Conservation (phyloP, 2,113 vertebrate species). For the Sigmodon hispidus region DNA sequence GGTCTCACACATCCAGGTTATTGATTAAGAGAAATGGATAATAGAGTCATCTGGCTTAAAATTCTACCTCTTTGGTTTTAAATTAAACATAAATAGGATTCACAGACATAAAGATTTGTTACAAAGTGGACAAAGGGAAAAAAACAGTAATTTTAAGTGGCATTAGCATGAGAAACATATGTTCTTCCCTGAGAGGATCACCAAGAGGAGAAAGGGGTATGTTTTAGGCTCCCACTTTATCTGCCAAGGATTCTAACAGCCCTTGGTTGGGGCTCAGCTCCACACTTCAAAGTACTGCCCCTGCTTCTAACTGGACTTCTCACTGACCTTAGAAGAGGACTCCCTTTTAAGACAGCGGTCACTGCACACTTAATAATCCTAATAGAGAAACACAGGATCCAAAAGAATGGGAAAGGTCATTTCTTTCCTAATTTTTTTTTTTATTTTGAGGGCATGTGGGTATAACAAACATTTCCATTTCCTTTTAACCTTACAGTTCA, state of each 20-base stretch:
- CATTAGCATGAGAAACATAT: background rate
- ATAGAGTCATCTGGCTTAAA: background rate
- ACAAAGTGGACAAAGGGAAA: background rate
- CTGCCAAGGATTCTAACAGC: background rate
- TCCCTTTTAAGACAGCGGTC: fast-evolving
- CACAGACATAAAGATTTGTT: conserved; percentile 16
- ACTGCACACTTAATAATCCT: background rate
- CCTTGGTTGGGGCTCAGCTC: background rate
- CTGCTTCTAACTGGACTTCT: background rate
- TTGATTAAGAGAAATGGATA: background rate
- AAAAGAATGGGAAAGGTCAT: background rate
- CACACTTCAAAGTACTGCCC: background rate
- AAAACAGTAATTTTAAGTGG: background rate
- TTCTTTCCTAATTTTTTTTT: background rate
- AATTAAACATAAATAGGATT: background rate
- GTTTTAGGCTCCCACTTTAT: background rate
- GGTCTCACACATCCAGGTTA: background rate
- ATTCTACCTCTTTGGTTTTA: background rate
- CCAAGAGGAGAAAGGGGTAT: background rate
- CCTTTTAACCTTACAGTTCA: background rate
- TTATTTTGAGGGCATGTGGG: background rate
- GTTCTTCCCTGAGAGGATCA: background rate
- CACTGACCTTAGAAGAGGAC: background rate
- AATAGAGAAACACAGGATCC: background rate
- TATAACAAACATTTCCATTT: background rate